Percentiles rank a stretch among this genome's conserved stretches.
These are phyloP conservation scores for Cheilosia grossa DNA, from an alignment of 2,888 invertebrate genomes.

Conservation along the genomic window DNA sequence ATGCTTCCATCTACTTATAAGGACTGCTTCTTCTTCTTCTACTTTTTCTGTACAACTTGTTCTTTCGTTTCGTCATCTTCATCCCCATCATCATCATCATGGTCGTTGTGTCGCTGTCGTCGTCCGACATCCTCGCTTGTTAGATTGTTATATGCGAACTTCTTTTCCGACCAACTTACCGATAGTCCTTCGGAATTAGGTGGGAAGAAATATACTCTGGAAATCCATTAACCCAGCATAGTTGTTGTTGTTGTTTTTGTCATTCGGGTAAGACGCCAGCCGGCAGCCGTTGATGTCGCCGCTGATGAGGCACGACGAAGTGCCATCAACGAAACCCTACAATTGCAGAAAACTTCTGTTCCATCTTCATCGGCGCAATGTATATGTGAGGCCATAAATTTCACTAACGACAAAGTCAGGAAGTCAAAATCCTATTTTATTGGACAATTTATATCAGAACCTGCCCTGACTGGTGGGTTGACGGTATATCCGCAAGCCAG, in stretches of 20 bases:
- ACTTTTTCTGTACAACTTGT: conserved; percentile 11
- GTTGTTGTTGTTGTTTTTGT: conserved; percentile 10
- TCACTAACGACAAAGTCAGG: conserved; percentile 73
- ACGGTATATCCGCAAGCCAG: conserved; percentile 14
- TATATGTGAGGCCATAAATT: conserved; percentile 68
- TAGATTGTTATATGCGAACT: conserved; percentile 39
- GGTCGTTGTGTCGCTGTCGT: not conserved
- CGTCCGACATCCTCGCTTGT: conserved; percentile 36
- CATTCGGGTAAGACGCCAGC: conserved; percentile 21
- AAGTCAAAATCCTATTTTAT: conserved; percentile 71
- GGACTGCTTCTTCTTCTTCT: not conserved
- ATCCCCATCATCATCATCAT: conserved; percentile 9
- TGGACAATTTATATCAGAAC: conserved; percentile 60
- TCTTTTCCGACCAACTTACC: conserved; percentile 28
- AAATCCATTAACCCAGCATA: conserved; percentile 65
- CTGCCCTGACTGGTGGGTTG: conserved; percentile 27
- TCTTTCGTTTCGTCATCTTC: conserved; percentile 4
- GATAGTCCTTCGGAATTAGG: conserved; percentile 53
- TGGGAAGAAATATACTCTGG: conserved; percentile 69
- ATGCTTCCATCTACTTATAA: not conserved
- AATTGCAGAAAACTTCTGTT: conserved; percentile 70
- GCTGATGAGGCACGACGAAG: conserved; percentile 19
- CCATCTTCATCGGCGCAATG: conserved; percentile 56
- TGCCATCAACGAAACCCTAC: conserved; percentile 34
- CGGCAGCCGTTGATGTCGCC: conserved; percentile 1